A percentile compares a stretch with the other conserved stretches of the same genome.
These are phyloP conservation scores for Hetaerina americana DNA, from an alignment of 1,140 invertebrate genomes.

Conservation along the genomic window DNA sequence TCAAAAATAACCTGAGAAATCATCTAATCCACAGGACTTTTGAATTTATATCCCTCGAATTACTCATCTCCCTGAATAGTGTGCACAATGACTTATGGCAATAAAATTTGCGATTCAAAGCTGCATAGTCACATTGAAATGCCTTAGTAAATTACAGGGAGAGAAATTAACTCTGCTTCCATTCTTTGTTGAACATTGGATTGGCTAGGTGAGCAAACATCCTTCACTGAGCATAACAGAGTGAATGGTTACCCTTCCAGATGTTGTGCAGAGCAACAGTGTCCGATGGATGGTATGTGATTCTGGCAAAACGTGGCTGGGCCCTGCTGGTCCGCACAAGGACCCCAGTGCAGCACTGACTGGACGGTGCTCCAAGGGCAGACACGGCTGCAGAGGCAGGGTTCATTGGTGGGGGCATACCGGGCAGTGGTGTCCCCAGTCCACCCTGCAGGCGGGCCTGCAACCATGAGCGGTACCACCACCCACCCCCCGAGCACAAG, in stretches of 20 bases:
- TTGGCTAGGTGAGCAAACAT: no score
- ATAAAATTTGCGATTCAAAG: no score
- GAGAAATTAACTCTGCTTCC: no score
- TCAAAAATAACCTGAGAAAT: no score
- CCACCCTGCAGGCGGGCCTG: slow-evolving; percentile 25
- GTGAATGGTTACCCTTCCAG: not conserved
- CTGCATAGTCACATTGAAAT: no score
- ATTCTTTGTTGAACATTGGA: no score
- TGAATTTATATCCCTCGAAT: no score
- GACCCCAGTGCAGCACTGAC: not conserved
- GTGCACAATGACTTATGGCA: no score
- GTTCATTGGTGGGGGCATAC: not conserved
- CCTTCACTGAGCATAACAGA: no score
- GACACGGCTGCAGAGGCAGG: not conserved
- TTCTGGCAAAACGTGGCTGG: not conserved
- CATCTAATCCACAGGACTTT: no score
- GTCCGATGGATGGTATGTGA: not conserved
- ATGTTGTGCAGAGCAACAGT: not conserved
- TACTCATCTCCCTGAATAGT: no score
- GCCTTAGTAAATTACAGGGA: no score
- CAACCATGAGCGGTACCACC: slow-evolving; percentile 38
- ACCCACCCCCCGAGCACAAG: slow-evolving; percentile 36
- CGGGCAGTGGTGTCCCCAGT: not conserved
- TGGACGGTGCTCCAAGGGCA: not conserved
- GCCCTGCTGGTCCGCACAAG: not conserved